A percentile compares a stretch with the other conserved stretches of the same genome.
phyloP scores from a whole-genome alignment of 2,113 vertebrate species.

The Polypterus senegalus region DNA sequence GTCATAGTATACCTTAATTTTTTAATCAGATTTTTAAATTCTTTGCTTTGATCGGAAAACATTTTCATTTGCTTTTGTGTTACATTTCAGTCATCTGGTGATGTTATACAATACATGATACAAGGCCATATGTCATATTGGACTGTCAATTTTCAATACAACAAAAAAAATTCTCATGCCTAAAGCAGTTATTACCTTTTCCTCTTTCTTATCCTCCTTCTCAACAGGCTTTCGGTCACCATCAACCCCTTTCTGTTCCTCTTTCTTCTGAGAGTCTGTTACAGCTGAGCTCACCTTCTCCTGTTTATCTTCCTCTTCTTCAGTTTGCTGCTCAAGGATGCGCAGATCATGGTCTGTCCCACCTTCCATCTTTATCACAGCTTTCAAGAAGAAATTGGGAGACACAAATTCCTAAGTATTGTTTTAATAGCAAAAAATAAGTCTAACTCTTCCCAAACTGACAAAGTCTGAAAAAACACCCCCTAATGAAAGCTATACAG shows the following conservation, averaged over 20 bases:
- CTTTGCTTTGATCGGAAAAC: no score
- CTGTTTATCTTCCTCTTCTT: slow-evolving; percentile 56
- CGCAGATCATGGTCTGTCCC: slow-evolving; percentile 74
- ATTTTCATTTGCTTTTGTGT: no score
- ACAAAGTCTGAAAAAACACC: no score
- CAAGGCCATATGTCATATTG: no score
- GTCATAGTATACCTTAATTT: no score
- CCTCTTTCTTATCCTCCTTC: slow-evolving; percentile 43
- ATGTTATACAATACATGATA: no score
- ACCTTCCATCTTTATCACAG: slow-evolving; percentile 90
- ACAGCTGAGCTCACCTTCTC: slow-evolving; percentile 24
- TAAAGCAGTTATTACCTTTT: slow-evolving; percentile 30
- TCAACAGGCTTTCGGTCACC: slow-evolving; percentile 30
- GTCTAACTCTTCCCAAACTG: no score
- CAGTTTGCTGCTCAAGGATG: slow-evolving; percentile 65
- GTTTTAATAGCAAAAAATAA: no score
- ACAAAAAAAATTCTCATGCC: not conserved
- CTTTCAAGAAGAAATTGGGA: slow-evolving; percentile 27
- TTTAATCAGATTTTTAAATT: no score
- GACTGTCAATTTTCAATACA: no score
- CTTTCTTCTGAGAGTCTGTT: slow-evolving; percentile 37
- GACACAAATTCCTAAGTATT: not conserved
- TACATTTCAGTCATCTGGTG: no score
- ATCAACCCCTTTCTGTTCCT: slow-evolving; percentile 28
- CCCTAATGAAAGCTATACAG: no score